Evolutionary conservation across 2,888 invertebrate genomes (phyloP).

Genomic region (Rhorus exstirpatorius): DNA sequence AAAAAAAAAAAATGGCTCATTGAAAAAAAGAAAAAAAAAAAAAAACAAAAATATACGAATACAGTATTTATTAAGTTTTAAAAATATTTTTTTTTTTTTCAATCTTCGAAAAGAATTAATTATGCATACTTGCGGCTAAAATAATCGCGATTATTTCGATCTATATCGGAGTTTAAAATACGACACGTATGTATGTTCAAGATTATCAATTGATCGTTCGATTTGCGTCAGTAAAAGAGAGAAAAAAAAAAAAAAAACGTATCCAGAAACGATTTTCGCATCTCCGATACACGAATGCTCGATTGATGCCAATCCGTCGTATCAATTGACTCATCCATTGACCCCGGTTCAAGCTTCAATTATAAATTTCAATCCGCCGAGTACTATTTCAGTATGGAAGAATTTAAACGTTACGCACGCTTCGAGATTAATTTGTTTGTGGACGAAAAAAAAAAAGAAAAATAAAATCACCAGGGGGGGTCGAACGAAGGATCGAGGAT

Average conservation of each 20-base stretch:
- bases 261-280: conserved; percentile 34
- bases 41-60: background rate
- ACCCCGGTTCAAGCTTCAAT: conserved; percentile 75
- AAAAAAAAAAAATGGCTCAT: no score
- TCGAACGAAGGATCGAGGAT: conserved; percentile 19
- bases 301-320: conserved; percentile 80
- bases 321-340: conserved; percentile 77
- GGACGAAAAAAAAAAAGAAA: conserved; percentile 16
- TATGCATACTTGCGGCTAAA: no score
- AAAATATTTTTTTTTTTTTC: background rate
- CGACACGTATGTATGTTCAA: no score
- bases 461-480: no score
- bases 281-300: conserved; percentile 43
- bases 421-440: conserved; percentile 31
- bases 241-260: no score
- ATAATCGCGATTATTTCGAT: no score
- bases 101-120: no score
- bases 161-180: no score
- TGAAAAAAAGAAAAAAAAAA: no score
- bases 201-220: conserved; percentile 55
- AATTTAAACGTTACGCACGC: conserved; percentile 10
- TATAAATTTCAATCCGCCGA: conserved; percentile 21
- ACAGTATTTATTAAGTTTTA: conserved; percentile 24
- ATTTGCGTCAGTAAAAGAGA: conserved; percentile 77
- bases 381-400: conserved; percentile 46